Evolutionary conservation across 2,797 vertebrate species (phyloP).

Genomic region (Chromis chromis): DNA sequence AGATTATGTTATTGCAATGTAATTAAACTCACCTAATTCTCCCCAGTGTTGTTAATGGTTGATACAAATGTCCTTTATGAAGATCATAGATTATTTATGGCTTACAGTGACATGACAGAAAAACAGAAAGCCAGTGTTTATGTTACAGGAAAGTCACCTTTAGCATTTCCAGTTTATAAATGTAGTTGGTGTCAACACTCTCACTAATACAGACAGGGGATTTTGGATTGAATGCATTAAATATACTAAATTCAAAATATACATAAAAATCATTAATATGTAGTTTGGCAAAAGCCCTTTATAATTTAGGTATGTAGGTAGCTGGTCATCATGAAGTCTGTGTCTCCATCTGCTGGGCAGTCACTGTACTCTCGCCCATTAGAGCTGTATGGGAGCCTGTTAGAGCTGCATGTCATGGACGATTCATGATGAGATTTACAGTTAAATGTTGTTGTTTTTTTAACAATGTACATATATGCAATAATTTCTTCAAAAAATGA

Average conservation of each 20-base stretch:
- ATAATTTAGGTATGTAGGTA: background rate
- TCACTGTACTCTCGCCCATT: background rate
- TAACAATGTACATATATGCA: background rate
- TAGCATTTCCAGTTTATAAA: too few relatives aligned
- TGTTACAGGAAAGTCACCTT: background rate
- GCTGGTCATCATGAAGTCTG: constrained; percentile 32
- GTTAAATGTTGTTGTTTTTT: background rate
- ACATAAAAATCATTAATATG: too few relatives aligned
- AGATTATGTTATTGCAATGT: background rate
- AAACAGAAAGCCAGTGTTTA: background rate
- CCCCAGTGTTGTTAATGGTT: too few relatives aligned
- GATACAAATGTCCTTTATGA: too few relatives aligned
- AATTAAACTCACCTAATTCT: background rate
- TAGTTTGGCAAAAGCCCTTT: background rate
- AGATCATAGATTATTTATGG: too few relatives aligned
- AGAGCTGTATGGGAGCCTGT: background rate
- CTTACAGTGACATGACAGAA: too few relatives aligned
- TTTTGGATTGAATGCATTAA: too few relatives aligned
- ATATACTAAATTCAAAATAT: too few relatives aligned
- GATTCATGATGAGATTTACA: background rate
- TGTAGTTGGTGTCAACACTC: background rate
- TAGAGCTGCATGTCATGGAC: background rate
- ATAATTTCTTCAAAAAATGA: background rate
- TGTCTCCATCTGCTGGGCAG: constrained; percentile 65
- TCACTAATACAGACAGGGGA: background rate